Conservation (phyloP, 2,113 vertebrate genomes). For the Tricholaema leucomelas region DNA sequence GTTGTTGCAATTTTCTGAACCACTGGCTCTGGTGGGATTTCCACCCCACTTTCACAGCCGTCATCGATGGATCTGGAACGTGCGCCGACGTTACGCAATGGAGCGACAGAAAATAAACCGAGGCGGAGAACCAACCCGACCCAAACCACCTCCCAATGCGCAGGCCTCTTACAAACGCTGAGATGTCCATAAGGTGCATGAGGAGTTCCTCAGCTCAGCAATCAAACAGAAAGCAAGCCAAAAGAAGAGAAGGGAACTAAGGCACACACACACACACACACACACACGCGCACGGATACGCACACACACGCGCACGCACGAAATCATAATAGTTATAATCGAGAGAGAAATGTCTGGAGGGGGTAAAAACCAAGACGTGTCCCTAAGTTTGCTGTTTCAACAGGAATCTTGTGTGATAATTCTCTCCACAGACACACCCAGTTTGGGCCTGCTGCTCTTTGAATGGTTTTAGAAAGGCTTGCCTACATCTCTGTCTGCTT, state of each 20-base stretch:
- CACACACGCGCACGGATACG: background rate
- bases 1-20: constrained; percentile 9
- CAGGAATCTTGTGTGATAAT: background rate
- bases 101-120: constrained; percentile 13
- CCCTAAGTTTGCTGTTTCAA: constrained; percentile 3
- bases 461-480: background rate
- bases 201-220: constrained; percentile 51
- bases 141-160: background rate
- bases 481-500: background rate
- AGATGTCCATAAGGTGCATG: constrained; percentile 51
- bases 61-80: constrained; percentile 43
- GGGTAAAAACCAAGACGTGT: constrained; percentile 50
- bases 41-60: constrained; percentile 59
- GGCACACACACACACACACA: background rate
- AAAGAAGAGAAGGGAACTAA: constrained; percentile 7
- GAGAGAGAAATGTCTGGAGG: constrained; percentile 53
- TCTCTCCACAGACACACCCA: constrained; percentile 26
- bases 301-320: background rate
- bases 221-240: constrained; percentile 37
- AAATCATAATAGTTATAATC: constrained; percentile 29
- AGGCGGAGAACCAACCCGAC: constrained; percentile 25
- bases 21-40: constrained; percentile 45
- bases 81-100: background rate
- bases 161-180: constrained; percentile 35
- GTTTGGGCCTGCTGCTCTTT: background rate